Conservation (phyloP, 1,140 invertebrate genomes). For the Leguminivora glycinivorella region DNA sequence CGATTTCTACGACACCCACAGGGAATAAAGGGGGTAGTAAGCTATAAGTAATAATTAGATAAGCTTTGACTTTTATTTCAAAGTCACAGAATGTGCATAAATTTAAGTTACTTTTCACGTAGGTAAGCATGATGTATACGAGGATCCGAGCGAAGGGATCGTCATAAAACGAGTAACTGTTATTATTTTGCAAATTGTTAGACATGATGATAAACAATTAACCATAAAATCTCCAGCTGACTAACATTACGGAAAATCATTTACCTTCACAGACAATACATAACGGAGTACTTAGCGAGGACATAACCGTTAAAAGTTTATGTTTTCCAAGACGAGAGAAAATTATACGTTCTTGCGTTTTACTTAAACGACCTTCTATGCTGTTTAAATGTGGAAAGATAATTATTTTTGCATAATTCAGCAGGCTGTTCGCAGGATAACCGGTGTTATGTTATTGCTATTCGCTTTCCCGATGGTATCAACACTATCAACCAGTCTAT, state of each 20-base stretch:
- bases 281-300: slow-evolving; percentile 11
- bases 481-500: background rate
- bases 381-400: slow-evolving; percentile 24
- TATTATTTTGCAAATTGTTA: background rate
- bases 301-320: slow-evolving; percentile 27
- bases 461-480: background rate
- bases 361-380: slow-evolving; percentile 22
- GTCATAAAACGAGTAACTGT: background rate
- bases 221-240: background rate
- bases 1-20: too few species aligned
- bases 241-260: slow-evolving; percentile 1
- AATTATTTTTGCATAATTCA: slow-evolving; percentile 40
- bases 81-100: too few species aligned
- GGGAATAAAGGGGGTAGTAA: too few species aligned
- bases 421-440: slow-evolving; percentile 37
- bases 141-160: background rate
- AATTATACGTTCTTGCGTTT: slow-evolving; percentile 21
- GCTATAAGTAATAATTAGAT: too few species aligned
- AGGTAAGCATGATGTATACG: background rate
- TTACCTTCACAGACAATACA: background rate
- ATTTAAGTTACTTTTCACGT: too few species aligned
- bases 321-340: background rate
- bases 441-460: background rate
- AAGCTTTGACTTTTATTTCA: too few species aligned
- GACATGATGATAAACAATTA: background rate